Conservation (phyloP, 2,797 vertebrate species). For the Xerus rutilus region DNA sequence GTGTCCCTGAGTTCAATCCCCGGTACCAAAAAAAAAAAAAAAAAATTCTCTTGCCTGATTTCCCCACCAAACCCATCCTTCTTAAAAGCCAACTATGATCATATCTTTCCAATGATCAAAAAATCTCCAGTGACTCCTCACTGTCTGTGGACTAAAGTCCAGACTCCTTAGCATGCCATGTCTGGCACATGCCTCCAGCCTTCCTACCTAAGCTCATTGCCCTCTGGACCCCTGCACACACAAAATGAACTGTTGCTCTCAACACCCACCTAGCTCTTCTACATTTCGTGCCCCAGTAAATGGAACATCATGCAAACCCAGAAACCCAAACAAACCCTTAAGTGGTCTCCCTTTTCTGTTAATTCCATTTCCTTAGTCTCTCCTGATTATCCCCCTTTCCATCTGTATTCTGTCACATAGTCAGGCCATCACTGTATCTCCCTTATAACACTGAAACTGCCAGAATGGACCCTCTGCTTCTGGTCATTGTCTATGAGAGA, state of each 20-base stretch:
- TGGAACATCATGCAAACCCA: background rate
- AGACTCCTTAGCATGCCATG: background rate
- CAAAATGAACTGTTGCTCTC: background rate
- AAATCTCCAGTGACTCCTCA: slow-evolving; percentile 64
- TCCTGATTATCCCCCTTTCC: background rate
- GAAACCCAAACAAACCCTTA: background rate
- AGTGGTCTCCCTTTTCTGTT: background rate
- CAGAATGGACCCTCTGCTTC: background rate
- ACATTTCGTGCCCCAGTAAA: background rate
- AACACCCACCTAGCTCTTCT: background rate
- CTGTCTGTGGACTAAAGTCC: slow-evolving; percentile 79
- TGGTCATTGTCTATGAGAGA: background rate
- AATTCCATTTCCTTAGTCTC: background rate
- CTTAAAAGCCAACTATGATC: background rate
- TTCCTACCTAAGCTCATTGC: slow-evolving; percentile 21
- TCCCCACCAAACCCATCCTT: background rate
- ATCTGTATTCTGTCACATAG: rapidly evolving
- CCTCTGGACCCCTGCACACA: background rate
- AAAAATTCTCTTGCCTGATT: background rate
- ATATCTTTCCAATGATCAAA: background rate
- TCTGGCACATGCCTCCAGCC: background rate
- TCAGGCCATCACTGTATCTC: background rate
- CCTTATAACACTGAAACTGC: background rate
- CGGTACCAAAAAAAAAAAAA: too few species aligned
- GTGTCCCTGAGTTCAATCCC: too few species aligned